Percentiles rank a stretch among this genome's conserved stretches.
These are phyloP conservation scores for Macrostomum lignano DNA, from an alignment of 1,140 invertebrate genomes.

Conservation along the genomic window DNA sequence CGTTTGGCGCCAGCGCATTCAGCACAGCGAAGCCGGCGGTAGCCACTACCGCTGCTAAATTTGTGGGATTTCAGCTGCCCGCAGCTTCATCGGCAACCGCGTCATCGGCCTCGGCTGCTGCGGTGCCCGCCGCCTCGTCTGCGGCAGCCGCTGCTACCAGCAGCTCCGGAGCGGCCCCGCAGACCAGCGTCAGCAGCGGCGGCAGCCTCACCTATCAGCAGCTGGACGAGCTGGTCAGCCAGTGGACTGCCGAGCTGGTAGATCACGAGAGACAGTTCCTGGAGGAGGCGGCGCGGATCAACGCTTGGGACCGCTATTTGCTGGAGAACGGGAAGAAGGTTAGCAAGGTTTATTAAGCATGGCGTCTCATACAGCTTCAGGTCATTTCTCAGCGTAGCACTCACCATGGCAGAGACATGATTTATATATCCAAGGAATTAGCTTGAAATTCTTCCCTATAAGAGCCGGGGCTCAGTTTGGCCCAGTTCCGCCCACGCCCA, in stretches of 20 bases:
- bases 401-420: too few relatives aligned
- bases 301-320: slow-evolving; percentile 64
- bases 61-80: slow-evolving; percentile 13
- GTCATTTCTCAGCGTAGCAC: too few relatives aligned
- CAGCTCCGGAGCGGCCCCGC: slow-evolving; percentile 4
- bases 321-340: slow-evolving; percentile 67
- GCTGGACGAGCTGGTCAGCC: slow-evolving; percentile 68
- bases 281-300: slow-evolving; percentile 69
- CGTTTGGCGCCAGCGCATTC: too few relatives aligned
- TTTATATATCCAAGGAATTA: too few relatives aligned
- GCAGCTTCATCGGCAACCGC: too few relatives aligned
- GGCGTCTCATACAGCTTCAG: too few relatives aligned
- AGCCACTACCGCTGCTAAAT: slow-evolving; percentile 8
- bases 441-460: too few relatives aligned
- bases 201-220: slow-evolving; percentile 47
- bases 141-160: slow-evolving; percentile 2
- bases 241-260: slow-evolving; percentile 69
- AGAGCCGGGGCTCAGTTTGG: too few relatives aligned
- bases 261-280: slow-evolving; percentile 72
- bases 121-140: too few relatives aligned
- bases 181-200: too few relatives aligned
- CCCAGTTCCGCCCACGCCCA: too few relatives aligned
- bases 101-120: slow-evolving; percentile 7
- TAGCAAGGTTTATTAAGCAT: too few relatives aligned
- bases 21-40: slow-evolving; percentile 5